Evolutionary conservation across 2,888 invertebrate species (phyloP).

Genomic region (Cantharis lateralis): DNA sequence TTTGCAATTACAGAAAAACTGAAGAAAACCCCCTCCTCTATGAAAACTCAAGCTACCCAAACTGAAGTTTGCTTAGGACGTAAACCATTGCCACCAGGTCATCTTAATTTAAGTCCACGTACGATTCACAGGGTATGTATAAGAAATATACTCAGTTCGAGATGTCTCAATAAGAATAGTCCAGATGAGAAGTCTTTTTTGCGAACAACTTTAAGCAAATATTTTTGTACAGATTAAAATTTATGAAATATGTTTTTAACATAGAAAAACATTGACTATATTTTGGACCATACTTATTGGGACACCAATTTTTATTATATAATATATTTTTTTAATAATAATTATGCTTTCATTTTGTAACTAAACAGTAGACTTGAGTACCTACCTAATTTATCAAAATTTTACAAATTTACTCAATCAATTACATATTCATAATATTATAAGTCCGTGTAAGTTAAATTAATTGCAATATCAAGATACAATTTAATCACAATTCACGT

Average conservation of each 20-base stretch:
- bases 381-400: no score
- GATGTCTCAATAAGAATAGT: not conserved
- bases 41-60: constrained; percentile 94
- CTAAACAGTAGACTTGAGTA: no score
- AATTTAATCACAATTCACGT: not conserved
- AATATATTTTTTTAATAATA: not conserved
- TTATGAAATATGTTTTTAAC: no score
- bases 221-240: no score
- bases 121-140: constrained; percentile 76
- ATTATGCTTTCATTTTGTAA: no score
- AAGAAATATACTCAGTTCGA: not conserved
- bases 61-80: constrained; percentile 77
- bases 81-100: constrained; percentile 71
- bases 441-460: not conserved
- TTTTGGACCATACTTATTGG: not conserved
- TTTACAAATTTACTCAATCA: not conserved
- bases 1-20: constrained; percentile 68
- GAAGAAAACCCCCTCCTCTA: constrained; percentile 78
- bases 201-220: no score
- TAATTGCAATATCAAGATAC: not conserved
- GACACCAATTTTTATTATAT: not conserved
- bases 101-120: constrained; percentile 77
- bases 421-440: not conserved
- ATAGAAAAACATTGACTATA: no score
- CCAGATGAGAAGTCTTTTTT: not conserved